Conservation (phyloP, 2,888 invertebrate species). For the Dryocosmus kuriphilus region DNA sequence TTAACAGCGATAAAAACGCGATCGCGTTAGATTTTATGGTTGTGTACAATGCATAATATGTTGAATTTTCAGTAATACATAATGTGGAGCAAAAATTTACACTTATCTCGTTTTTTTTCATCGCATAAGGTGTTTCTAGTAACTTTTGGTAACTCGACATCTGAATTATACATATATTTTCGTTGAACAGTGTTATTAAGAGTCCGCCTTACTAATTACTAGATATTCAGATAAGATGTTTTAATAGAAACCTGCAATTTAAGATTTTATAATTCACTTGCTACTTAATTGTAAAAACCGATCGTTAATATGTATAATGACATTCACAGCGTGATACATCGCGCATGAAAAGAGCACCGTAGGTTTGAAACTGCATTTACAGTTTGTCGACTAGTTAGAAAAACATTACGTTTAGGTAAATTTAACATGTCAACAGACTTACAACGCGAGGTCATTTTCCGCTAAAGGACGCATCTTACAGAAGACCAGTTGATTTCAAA, state of each 20-base stretch:
- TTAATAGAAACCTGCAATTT: constrained; percentile 24
- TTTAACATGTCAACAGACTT: constrained; percentile 33
- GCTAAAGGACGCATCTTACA: constrained; percentile 18
- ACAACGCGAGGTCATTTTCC: constrained; percentile 15
- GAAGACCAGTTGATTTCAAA: not conserved
- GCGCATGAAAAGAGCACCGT: constrained; percentile 39
- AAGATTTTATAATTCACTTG: not conserved
- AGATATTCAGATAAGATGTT: not conserved
- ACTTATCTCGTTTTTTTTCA: constrained; percentile 26
- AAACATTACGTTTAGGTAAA: constrained; percentile 38
- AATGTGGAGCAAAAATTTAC: constrained; percentile 3
- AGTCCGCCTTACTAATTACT: constrained; percentile 27
- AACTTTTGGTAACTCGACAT: constrained; percentile 3
- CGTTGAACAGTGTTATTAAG: constrained; percentile 35
- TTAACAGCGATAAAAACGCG: constrained; percentile 15
- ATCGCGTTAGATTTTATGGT: not conserved
- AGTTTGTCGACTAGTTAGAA: constrained; percentile 38
- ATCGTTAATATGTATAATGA: constrained; percentile 32
- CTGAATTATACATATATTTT: constrained; percentile 5
- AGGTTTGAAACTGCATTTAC: constrained; percentile 38
- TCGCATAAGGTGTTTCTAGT: not conserved
- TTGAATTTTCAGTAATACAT: constrained; percentile 13
- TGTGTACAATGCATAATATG: not conserved
- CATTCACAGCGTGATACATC: constrained; percentile 39
- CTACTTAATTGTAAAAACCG: constrained; percentile 18